Evolutionary conservation across 2,797 vertebrate species (phyloP), one percentile per base, ranked within the genome.

Genomic region (Sebastes goodei): DNA sequence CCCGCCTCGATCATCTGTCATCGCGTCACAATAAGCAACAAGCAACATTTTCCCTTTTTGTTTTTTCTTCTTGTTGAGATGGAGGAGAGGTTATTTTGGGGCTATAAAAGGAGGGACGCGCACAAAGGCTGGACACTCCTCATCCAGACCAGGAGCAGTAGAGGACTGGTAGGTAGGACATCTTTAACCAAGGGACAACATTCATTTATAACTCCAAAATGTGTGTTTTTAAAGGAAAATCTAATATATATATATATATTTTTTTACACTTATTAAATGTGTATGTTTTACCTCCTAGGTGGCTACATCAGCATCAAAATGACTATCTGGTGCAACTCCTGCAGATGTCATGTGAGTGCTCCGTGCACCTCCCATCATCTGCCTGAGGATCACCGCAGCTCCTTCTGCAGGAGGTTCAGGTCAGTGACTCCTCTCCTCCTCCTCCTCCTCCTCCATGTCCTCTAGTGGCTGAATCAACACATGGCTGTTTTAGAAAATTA

Each of bases 11-110:
- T 81, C 82, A 27, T 80, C 83, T 89, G 83, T 89, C 85, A 73
- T 68, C 80, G 73, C 92, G 85, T 93, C 93, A 94, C 93, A 91
- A 89, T 86, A 84, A 78, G 86, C 82, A 91, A 90, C 87, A 84
- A 78, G 86, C 82, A 89, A 92, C 88, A 74, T 76, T 64, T 82
- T 81, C 81, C 78, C 66, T 6, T 35, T 72, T 67, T 68, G 46
- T 35, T 69, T 60, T 56, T 72, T 20, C 9, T 4, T 25, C 60
- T 52, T 49, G 42, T 66, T 65, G 88, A 78, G 80, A 67, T 83
- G 85, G 87, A 89, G 81, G 85, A 82, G 84, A 87, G 90, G 88
- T 86, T 67, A 92, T 88, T 59, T 29, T 69, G 10, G 4, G 85
- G 53, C 76, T 93, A 91, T 93, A 94, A 92, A 94, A 90, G 90